Percentiles rank a stretch among this genome's conserved stretches.
Evolutionary conservation across 2,888 invertebrate genomes (phyloP).

Genomic region (Thymelicus acteon): DNA sequence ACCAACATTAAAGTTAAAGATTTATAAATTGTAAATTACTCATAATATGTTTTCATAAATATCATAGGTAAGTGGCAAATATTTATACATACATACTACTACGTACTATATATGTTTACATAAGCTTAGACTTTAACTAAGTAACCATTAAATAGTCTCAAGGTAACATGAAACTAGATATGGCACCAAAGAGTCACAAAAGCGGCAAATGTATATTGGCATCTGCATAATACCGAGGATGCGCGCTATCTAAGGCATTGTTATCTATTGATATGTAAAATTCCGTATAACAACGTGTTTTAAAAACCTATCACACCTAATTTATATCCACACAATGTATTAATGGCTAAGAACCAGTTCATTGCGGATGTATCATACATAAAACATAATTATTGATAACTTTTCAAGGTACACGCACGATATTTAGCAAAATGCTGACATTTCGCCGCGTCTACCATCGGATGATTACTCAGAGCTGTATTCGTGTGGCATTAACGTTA

Average conservation of each 20-base stretch:
- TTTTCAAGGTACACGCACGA: slow-evolving; percentile 50
- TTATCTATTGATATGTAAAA: neutral
- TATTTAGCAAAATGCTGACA: slow-evolving; percentile 64
- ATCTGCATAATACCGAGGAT: neutral
- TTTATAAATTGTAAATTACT: no score
- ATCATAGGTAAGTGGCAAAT: no score
- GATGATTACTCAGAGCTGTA: slow-evolving; percentile 58
- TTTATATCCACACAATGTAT: neutral
- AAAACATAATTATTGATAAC: slow-evolving; percentile 39
- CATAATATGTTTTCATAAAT: no score
- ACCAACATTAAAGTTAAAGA: no score
- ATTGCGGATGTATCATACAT: slow-evolving; percentile 40
- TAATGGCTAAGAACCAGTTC: slow-evolving; percentile 35
- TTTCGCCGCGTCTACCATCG: slow-evolving; percentile 57
- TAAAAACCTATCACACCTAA: neutral
- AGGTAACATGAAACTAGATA: slow-evolving; percentile 5
- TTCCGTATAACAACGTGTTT: neutral
- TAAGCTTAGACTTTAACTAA: slow-evolving; percentile 1
- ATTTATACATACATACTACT: no score
- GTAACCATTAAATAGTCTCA: slow-evolving; percentile 20
- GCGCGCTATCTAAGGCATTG: slow-evolving; percentile 2
- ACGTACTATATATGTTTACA: neutral
- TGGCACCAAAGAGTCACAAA: slow-evolving; percentile 17
- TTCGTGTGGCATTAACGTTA: slow-evolving; percentile 64
- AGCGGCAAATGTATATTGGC: slow-evolving; percentile 8